phyloP scores from a whole-genome alignment of 2,113 vertebrate species.

The Barnardius zonarius region DNA sequence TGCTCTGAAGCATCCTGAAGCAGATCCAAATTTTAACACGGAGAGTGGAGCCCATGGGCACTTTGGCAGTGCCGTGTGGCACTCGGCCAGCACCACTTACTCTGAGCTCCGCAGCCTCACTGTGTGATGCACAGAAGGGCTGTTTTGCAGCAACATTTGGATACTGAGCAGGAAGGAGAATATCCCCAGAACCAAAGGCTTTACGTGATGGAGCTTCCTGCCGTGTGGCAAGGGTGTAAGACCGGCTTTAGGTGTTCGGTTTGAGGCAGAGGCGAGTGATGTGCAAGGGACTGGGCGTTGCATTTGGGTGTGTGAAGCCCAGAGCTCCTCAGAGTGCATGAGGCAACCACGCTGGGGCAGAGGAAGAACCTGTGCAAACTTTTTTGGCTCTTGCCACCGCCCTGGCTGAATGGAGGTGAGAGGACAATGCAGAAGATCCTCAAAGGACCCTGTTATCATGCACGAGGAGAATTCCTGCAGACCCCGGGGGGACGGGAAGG shows the following conservation, averaged over 20 bases:
- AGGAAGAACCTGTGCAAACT: not conserved
- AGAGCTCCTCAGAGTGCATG: not conserved
- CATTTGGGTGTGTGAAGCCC: not conserved
- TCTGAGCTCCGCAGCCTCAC: not conserved
- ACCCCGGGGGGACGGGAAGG: not conserved
- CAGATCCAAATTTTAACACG: slow-evolving; percentile 29
- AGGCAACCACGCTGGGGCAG: not conserved
- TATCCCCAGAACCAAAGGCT: not conserved
- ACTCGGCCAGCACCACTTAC: slow-evolving; percentile 12
- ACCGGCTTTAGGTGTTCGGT: not conserved
- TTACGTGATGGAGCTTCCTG: not conserved
- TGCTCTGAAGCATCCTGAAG: not conserved
- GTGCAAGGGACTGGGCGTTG: fast-evolving
- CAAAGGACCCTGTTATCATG: not conserved
- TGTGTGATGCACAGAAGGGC: slow-evolving; percentile 14
- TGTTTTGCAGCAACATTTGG: not conserved
- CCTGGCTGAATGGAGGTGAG: not conserved
- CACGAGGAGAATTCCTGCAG: not conserved
- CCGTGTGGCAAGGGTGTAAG: not conserved
- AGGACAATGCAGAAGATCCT: not conserved
- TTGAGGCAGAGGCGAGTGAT: not conserved
- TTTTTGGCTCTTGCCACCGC: not conserved
- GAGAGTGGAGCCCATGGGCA: slow-evolving; percentile 40
- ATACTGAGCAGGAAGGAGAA: not conserved
- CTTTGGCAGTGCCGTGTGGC: slow-evolving; percentile 40